Evolutionary conservation across 2,888 invertebrate species (phyloP), one percentile per base, ranked within the genome.

Genomic region (Orthonevra nobilis): DNA sequence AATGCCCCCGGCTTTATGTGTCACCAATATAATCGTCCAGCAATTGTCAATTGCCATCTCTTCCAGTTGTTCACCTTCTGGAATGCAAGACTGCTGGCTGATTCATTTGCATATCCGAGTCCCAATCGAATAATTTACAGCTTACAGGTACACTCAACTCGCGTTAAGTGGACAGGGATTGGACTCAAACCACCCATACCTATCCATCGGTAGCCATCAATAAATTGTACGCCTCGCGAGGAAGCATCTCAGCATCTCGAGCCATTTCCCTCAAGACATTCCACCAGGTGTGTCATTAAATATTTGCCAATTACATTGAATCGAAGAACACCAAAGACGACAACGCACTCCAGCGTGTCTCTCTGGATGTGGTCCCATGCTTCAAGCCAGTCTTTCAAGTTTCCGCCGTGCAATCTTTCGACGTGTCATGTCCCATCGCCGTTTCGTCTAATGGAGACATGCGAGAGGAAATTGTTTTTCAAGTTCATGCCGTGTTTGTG

Each of bases 241-340:
- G 12, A 9, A 40, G 3, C 3, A 15, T 7, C 20, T 14, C 30
- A 40, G 28, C 63, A 12, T n/a, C 20, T n/a, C 6, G 5, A 40
- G 12, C 3, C 34, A 3, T 1, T 32, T 10, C 32, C 20, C 23
- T 12, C 10, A 32, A 17, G 40, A 58, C 68, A 68, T 40, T 58
- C 58, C 58, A 48, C 68, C 56, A 68, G 58, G 58, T 69, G 58
- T 69, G 58, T 40, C 68, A 69, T 69, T 69, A 69, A 69, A 68
- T 68, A 58, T 69, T 58, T 69, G 48, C 58, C 68, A 50, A 69
- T 58, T 56, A 56, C 36, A 54, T 46, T 54, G 54, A 66, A 38
- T 66, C 56, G 58, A 30, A 54, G 54, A 66, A 7, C 15, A 20
- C 36, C 19, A 28, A 50, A 10, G 20, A 46, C 7, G 58, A 32